A percentile compares a stretch with the other conserved stretches of the same genome.
These are phyloP conservation scores for Carcina quercana DNA, from an alignment of 2,888 invertebrate species.

Conservation along the genomic window DNA sequence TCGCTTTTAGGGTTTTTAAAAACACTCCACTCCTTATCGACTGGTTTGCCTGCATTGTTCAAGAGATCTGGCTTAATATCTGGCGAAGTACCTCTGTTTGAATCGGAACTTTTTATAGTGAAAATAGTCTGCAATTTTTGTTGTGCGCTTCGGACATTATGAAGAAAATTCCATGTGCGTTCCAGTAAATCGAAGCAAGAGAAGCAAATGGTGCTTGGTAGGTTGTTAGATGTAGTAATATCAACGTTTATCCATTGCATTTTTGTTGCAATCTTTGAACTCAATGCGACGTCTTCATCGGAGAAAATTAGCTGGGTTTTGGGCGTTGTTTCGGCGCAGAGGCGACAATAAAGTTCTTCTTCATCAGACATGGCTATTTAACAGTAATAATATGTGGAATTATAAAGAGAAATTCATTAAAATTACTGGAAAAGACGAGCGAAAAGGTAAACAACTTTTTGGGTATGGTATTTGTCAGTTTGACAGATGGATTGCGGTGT, in stretches of 20 bases:
- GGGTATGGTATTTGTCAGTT: too few relatives aligned
- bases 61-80: constrained; percentile 16
- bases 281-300: constrained; percentile 48
- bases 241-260: constrained; percentile 63
- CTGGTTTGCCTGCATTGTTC: constrained; percentile 36
- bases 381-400: constrained; percentile 10
- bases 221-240: constrained; percentile 29
- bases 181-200: constrained; percentile 60
- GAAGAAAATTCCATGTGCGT: constrained; percentile 56
- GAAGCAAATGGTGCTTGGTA: constrained; percentile 59
- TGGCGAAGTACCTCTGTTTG: constrained; percentile 7
- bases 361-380: constrained; percentile 37
- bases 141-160: constrained; percentile 51
- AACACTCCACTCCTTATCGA: constrained; percentile 48
- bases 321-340: constrained; percentile 59
- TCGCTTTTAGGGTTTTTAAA: constrained; percentile 41
- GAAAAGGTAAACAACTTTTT: constrained; percentile 32
- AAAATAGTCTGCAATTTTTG: constrained; percentile 40
- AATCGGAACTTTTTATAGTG: constrained; percentile 20
- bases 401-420: constrained; percentile 7
- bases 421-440: constrained; percentile 4
- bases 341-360: constrained; percentile 48
- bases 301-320: constrained; percentile 42
- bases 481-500: constrained; percentile 13
- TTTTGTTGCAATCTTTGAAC: constrained; percentile 49